Evolutionary conservation across 2,113 vertebrate genomes (phyloP).

Genomic region (Podilymbus podiceps): DNA sequence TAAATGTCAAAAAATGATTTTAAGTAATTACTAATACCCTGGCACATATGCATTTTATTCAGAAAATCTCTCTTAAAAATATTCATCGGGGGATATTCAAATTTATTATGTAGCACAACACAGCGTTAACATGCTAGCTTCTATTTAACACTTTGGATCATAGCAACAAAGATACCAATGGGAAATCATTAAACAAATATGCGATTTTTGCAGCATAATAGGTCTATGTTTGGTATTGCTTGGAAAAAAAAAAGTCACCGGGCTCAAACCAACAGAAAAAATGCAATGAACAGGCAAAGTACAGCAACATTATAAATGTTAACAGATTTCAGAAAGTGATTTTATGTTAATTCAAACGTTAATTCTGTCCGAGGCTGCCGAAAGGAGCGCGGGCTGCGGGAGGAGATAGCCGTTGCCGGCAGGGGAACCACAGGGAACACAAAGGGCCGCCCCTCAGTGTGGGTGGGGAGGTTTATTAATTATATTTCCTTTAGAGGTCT

Average conservation of each 20-base stretch:
- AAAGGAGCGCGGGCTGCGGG: neutral
- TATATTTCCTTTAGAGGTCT: constrained; percentile 42
- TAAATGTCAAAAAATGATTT: constrained; percentile 49
- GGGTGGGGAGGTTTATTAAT: constrained; percentile 36
- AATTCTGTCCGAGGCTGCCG: constrained; percentile 5
- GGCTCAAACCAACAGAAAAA: constrained; percentile 6
- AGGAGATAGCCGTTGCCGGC: neutral
- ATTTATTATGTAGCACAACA: constrained; percentile 67
- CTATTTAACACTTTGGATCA: constrained; percentile 61
- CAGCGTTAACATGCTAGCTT: constrained; percentile 31
- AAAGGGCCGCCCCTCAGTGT: constrained; percentile 21
- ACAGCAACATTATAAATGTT: constrained; percentile 10
- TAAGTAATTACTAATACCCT: constrained; percentile 49
- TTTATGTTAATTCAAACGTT: constrained; percentile 43
- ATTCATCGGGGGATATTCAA: constrained; percentile 43
- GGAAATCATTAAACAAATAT: constrained; percentile 68
- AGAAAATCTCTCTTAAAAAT: constrained; percentile 53
- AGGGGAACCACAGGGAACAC: neutral
- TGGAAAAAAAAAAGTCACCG: neutral
- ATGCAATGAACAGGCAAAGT: neutral
- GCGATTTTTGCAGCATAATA: constrained; percentile 43
- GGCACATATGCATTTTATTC: constrained; percentile 22
- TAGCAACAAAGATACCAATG: constrained; percentile 68
- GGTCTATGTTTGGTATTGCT: constrained; percentile 3
- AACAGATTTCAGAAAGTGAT: constrained; percentile 39